Evolutionary conservation across 2,888 invertebrate species (phyloP), one percentile per base, ranked within the genome.

Genomic region (Marasmarcha lunaedactyla): DNA sequence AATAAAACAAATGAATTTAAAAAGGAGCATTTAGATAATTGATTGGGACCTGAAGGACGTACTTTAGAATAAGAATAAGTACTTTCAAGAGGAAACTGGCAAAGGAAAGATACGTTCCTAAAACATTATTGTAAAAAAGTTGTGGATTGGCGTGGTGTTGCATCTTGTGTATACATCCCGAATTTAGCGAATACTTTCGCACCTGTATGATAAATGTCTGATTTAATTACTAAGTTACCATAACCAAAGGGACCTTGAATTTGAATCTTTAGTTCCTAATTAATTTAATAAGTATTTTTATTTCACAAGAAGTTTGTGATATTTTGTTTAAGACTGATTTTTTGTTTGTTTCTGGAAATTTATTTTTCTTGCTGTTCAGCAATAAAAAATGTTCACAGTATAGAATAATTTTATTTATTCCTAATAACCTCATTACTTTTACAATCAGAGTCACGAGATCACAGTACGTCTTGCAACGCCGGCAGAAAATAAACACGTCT

Each of bases 41-140:
- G n/a, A n/a, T n/a, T n/a, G n/a, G n/a, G n/a, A n/a, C n/a, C n/a
- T n/a, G n/a, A n/a, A n/a, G n/a, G n/a, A n/a, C n/a, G n/a, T n/a
- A n/a, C n/a, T n/a, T n/a, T n/a, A n/a, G n/a, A n/a, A n/a, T n/a
- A n/a, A n/a, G n/a, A n/a, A n/a, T n/a, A 51, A 13, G 36, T 52
- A 4, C 15, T 51, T 1, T 35, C 38, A 6, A 37, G 42, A 15
- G 52, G 47, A 3, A 50, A 52, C 36, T 52, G 52, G 50, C 38
- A 20, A 35, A 33, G 33, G n/a, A 33, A 14, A 14, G 15, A 39
- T 15, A 42, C 42, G 1, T 33, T 42, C 14, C 11, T 39, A 1
- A 39, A 37, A 11, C 25, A 39, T 34, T 42, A 42, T 13, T 42
- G 14, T 41, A 41, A 36, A 30, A 37, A 41, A 9, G n/a, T 33